These are phyloP conservation scores for Triops longicaudatus DNA, from an alignment of 1,140 invertebrate species.

Conservation along the genomic window DNA sequence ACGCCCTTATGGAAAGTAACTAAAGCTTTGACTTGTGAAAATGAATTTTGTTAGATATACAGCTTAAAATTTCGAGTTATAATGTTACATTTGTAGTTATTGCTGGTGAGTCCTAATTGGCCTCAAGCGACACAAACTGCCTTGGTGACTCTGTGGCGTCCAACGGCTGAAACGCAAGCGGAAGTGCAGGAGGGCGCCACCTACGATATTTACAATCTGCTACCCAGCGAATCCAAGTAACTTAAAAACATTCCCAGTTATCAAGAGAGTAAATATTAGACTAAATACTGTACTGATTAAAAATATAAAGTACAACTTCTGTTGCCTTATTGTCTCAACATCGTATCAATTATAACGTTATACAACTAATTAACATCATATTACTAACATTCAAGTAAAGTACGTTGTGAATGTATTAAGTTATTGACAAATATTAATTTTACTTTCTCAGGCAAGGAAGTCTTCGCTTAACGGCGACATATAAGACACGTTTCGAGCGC, in stretches of 20 bases:
- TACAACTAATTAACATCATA: too few relatives aligned
- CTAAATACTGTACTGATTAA: too few relatives aligned
- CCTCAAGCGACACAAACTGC: not conserved
- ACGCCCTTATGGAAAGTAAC: not conserved
- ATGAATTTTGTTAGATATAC: not conserved
- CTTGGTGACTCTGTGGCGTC: constrained; percentile 21
- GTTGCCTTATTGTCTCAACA: too few relatives aligned
- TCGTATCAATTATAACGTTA: too few relatives aligned
- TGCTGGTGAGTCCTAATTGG: not conserved
- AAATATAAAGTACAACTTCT: too few relatives aligned
- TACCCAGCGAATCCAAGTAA: constrained; percentile 3
- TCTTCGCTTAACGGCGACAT: not conserved
- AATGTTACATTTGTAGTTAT: not conserved
- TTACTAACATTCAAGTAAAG: too few relatives aligned
- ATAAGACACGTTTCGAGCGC: not conserved
- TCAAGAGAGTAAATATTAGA: too few relatives aligned
- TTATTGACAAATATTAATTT: too few relatives aligned
- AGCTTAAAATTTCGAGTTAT: constrained; percentile 3
- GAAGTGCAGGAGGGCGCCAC: constrained; percentile 3
- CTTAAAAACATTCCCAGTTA: too few relatives aligned
- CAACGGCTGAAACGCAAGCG: constrained; percentile 4
- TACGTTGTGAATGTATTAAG: too few relatives aligned
- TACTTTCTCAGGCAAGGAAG: not conserved
- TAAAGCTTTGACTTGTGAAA: constrained; percentile 13
- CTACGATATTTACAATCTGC: constrained; percentile 20